These are phyloP conservation scores for Numenius phaeopus DNA, from an alignment of 2,797 vertebrate species.

Conservation along the genomic window DNA sequence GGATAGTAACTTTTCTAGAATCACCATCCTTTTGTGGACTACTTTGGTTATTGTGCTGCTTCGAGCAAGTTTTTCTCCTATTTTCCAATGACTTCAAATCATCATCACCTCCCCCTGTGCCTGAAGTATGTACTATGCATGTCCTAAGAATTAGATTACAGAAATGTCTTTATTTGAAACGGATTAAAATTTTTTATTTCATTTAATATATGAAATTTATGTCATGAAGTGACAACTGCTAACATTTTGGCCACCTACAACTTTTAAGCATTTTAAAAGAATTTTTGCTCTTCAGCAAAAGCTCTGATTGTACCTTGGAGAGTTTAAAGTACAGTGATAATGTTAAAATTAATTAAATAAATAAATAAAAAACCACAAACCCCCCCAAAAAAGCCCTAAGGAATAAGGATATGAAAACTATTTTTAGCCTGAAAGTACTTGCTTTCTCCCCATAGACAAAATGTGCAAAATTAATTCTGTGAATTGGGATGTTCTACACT, in stretches of 20 bases:
- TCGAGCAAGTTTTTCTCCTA: not conserved
- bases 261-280: not conserved
- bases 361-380: not conserved
- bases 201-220: not conserved
- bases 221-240: not conserved
- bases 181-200: not conserved
- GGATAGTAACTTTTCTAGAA: not conserved
- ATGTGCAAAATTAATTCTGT: not conserved
- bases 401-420: not conserved
- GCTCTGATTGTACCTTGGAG: not conserved
- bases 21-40: not conserved
- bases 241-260: not conserved
- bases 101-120: not conserved
- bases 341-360: not conserved
- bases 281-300: not conserved
- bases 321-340: not conserved
- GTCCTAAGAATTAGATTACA: not conserved
- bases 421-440: not conserved
- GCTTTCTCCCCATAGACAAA: not conserved
- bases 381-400: not conserved
- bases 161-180: not conserved
- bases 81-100: not conserved
- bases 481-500: not conserved
- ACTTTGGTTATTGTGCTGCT: not conserved
- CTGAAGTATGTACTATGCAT: not conserved